phyloP scores from a whole-genome alignment of 2,888 invertebrate genomes.

The Busseola fusca region DNA sequence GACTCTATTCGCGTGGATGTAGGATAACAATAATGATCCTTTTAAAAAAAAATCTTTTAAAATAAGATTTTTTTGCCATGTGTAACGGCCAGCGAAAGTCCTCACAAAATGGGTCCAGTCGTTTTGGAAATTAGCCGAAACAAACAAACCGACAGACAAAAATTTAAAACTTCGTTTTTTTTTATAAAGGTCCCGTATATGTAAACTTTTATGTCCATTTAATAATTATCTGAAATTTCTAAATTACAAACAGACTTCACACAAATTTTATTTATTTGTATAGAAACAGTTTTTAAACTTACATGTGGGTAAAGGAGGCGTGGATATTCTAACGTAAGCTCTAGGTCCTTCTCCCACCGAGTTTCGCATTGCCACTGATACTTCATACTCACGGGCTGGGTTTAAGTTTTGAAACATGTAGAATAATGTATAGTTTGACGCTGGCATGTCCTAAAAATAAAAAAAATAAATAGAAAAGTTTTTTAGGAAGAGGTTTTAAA shows the following conservation, averaged over 20 bases:
- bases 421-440: slow-evolving; percentile 91
- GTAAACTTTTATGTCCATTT: not conserved
- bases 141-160: not conserved
- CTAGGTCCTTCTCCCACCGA: slow-evolving; percentile 94
- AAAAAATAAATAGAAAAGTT: not conserved
- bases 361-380: slow-evolving; percentile 94
- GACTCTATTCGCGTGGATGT: no score
- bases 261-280: not conserved
- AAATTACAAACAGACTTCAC: not conserved
- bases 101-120: not conserved
- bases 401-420: slow-evolving; percentile 94
- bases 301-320: slow-evolving; percentile 91
- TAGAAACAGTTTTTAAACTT: slow-evolving; percentile 62
- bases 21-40: no score
- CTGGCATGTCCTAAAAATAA: slow-evolving; percentile 91
- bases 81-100: no score
- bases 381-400: slow-evolving; percentile 92
- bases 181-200: no score
- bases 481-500: not conserved
- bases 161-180: not conserved
- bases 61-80: no score
- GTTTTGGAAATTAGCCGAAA: not conserved
- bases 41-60: no score
- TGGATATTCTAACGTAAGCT: slow-evolving; percentile 90
- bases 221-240: not conserved